These are phyloP conservation scores for Silurus glanis DNA, from an alignment of 2,113 vertebrate species.

Conservation along the genomic window DNA sequence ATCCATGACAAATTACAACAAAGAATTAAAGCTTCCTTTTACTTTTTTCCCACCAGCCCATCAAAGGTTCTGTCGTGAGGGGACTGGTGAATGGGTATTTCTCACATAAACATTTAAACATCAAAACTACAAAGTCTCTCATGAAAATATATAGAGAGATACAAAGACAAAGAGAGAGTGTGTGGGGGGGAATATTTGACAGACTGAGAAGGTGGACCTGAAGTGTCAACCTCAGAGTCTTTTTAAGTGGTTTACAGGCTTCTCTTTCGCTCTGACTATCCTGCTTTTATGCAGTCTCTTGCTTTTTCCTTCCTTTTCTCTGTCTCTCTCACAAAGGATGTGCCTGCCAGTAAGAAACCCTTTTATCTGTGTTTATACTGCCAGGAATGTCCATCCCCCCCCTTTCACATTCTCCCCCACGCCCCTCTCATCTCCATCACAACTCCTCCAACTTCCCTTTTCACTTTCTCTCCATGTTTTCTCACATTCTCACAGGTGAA, in stretches of 20 bases:
- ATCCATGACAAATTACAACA: conserved; percentile 18
- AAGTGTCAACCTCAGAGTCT: conserved; percentile 77
- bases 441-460: not conserved
- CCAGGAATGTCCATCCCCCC: conserved; percentile 72
- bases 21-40: conserved; percentile 36
- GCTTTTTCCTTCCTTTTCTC: conserved; percentile 72
- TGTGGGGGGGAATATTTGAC: conserved; percentile 62
- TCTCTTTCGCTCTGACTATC: conserved; percentile 76
- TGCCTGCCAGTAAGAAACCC: conserved; percentile 74
- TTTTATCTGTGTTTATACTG: conserved; percentile 69
- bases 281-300: conserved; percentile 71
- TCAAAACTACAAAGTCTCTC: conserved; percentile 51
- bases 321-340: conserved; percentile 77
- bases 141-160: conserved; percentile 45
- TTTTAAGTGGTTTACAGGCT: conserved; percentile 77
- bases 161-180: conserved; percentile 51
- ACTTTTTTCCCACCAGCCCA: conserved; percentile 33
- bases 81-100: conserved; percentile 31
- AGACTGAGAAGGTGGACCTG: conserved; percentile 63
- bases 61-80: conserved; percentile 43
- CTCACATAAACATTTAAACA: conserved; percentile 40
- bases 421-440: conserved; percentile 34
- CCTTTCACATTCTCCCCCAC: conserved; percentile 21
- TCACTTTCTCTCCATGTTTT: not conserved
- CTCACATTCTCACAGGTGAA: not conserved